phyloP scores from a whole-genome alignment of 2,888 invertebrate genomes.

The Palloptera scutellata region DNA sequence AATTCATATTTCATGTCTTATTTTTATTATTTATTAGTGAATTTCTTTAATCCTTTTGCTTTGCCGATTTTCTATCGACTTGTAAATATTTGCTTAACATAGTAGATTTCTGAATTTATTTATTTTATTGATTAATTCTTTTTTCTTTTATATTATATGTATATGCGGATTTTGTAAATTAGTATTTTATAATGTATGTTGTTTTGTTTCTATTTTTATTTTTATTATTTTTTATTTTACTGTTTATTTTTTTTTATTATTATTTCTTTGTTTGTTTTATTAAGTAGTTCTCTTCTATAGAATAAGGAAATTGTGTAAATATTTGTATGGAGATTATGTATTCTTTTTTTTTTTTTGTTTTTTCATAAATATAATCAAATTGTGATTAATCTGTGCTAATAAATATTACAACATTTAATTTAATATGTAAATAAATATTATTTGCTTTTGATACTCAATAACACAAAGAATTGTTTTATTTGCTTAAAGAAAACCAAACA shows the following conservation, averaged over 20 bases:
- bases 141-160: background rate
- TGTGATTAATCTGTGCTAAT: background rate
- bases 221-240: background rate
- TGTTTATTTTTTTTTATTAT: background rate
- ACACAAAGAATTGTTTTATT: background rate
- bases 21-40: conserved; percentile 56
- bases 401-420: background rate
- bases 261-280: background rate
- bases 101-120: background rate
- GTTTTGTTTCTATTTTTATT: background rate
- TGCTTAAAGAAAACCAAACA: background rate
- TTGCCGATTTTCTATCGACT: conserved; percentile 57
- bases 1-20: conserved; percentile 52
- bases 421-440: background rate
- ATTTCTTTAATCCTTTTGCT: conserved; percentile 58
- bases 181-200: too few relatives aligned
- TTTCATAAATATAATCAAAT: background rate
- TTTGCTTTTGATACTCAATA: background rate
- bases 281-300: too few relatives aligned
- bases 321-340: background rate
- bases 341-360: background rate
- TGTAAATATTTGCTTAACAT: conserved; percentile 43
- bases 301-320: too few relatives aligned
- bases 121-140: background rate
- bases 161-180: too few relatives aligned